Evolutionary conservation across 2,113 vertebrate genomes (phyloP).

Genomic region (Sinocyclocheilus maitianheensis): DNA sequence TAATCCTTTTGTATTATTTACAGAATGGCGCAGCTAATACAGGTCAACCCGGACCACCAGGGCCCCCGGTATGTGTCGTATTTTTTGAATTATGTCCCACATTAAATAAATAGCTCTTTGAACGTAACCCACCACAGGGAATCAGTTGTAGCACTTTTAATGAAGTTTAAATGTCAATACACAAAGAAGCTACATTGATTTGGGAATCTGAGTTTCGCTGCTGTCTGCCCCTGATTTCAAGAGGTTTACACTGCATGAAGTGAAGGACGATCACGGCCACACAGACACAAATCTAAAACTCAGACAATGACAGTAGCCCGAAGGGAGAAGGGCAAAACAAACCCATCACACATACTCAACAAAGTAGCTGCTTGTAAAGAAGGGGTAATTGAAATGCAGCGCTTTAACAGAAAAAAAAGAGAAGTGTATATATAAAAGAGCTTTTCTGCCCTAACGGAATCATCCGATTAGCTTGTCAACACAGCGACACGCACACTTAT

Average conservation of each 20-base stretch:
- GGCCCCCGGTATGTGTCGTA: neutral
- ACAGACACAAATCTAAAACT: constrained; percentile 10
- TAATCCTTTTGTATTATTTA: no score
- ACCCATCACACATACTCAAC: constrained; percentile 59
- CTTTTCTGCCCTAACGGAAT: constrained; percentile 49
- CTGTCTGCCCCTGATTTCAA: neutral
- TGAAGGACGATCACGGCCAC: constrained; percentile 41
- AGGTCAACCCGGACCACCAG: no score
- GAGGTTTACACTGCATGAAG: neutral
- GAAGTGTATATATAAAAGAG: constrained; percentile 26
- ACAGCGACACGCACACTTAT: constrained; percentile 62
- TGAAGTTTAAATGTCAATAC: constrained; percentile 19
- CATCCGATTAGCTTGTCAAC: constrained; percentile 70
- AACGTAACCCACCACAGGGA: neutral
- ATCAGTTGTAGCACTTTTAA: constrained; percentile 7
- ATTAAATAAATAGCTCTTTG: neutral
- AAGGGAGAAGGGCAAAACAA: constrained; percentile 27
- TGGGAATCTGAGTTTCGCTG: neutral
- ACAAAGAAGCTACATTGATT: constrained; percentile 1
- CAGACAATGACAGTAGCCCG: constrained; percentile 20
- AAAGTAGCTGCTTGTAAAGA: constrained; percentile 57
- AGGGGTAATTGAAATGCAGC: constrained; percentile 68
- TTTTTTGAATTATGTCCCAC: neutral
- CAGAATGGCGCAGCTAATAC: no score
- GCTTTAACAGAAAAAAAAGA: constrained; percentile 39